Evolutionary conservation across 2,113 vertebrate species (phyloP).

Genomic region (Empidonax alnorum): DNA sequence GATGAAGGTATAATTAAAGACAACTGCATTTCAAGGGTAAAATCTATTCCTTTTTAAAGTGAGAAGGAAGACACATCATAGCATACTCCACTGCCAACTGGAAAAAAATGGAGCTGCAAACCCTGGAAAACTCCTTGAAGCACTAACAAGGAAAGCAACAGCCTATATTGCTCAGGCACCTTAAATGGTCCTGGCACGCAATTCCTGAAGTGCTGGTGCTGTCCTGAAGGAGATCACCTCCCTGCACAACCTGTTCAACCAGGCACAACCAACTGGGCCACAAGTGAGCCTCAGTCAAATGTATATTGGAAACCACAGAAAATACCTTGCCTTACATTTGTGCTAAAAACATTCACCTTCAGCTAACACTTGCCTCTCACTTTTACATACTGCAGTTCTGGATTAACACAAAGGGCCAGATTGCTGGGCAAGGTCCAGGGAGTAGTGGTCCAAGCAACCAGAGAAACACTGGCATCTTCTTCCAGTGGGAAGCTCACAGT

Average conservation of each 20-base stretch:
- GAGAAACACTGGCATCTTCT: slow-evolving; percentile 81
- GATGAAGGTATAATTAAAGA: background rate
- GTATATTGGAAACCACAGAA: background rate
- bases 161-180: background rate
- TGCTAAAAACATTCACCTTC: background rate
- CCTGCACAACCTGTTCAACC: background rate
- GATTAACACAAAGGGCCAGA: slow-evolving; percentile 93
- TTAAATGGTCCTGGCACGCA: background rate
- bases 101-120: background rate
- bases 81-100: background rate
- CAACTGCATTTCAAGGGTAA: background rate
- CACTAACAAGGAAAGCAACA: background rate
- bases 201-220: background rate
- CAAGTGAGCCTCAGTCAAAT: background rate
- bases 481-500: slow-evolving; percentile 90
- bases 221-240: no score
- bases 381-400: slow-evolving; percentile 88
- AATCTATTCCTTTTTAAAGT: background rate
- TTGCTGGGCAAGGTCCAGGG: slow-evolving; percentile 98
- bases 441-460: slow-evolving; percentile 98
- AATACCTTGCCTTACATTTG: background rate
- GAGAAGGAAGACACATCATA: background rate
- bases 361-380: slow-evolving; percentile 83
- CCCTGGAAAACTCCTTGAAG: background rate
- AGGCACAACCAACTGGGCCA: background rate